A percentile compares a stretch with the other conserved stretches of the same genome.
phyloP scores from a whole-genome alignment of 1,140 invertebrate genomes.

The Augochlora pura region DNA sequence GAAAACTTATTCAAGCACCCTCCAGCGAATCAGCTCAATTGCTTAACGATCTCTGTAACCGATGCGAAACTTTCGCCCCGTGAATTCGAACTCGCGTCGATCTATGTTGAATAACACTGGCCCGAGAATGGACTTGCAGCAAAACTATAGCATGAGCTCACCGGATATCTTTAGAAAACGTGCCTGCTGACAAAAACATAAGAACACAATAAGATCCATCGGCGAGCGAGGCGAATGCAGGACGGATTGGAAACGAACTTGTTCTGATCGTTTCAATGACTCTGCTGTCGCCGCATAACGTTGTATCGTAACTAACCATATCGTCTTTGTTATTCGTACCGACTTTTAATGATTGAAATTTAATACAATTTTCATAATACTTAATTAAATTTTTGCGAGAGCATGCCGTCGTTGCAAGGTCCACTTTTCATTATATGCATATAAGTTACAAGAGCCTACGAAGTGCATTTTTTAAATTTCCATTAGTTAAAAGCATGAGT shows the following conservation, averaged over 20 bases:
- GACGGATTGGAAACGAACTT: not conserved
- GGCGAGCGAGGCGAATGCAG: not conserved
- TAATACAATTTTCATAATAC: no score
- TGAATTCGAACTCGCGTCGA: not conserved
- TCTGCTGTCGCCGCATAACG: no score
- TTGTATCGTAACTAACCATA: no score
- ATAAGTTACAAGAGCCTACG: no score
- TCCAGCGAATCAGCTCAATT: not conserved
- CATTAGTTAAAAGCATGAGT: no score
- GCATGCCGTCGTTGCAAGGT: no score
- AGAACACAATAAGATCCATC: not conserved
- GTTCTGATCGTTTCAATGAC: not conserved
- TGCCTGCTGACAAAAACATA: not conserved
- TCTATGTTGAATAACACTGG: not conserved
- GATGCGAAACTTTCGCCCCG: not conserved
- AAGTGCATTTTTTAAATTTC: no score
- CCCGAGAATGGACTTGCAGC: slow-evolving; percentile 2
- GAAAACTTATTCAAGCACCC: not conserved
- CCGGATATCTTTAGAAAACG: slow-evolving; percentile 8
- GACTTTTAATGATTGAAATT: no score
- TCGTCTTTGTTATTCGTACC: no score
- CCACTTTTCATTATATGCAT: no score
- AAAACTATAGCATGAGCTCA: not conserved
- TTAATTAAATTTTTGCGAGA: no score
- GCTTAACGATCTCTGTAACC: not conserved